Evolutionary conservation across 2,113 vertebrate species (phyloP), one percentile per base, ranked within the genome.

Genomic region (western clawed frog (Xenopus tropicalis)): DNA sequence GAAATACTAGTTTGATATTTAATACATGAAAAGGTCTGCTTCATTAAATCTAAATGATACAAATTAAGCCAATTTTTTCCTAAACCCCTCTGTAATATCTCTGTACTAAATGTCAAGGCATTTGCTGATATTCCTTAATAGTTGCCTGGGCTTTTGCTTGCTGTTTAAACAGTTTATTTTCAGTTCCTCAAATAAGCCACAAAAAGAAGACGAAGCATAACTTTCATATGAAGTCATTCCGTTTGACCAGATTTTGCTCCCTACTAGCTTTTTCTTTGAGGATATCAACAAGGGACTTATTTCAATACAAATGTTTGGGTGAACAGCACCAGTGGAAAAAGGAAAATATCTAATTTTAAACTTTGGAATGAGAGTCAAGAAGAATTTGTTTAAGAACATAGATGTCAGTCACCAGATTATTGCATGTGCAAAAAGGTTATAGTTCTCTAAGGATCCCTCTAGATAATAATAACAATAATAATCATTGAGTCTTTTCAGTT

Each of bases 321-420:
- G 64, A 46, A 17, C 21, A 24, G 64, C 19, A 16, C n/a, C 19
- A 64, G 62, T 22, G 56, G 20, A 58, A n/a, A n/a, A 58, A 58
- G n/a, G 56, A 58, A 58, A 58, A 58, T 58, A 14, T 37, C 62
- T 64, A 42, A 64, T 43, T 64, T 64, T 42, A 43, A 64, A 64
- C 37, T 42, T 44, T 64, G n/a, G 43, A 37, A 64, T 20, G 20
- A 23, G 64, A 17, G 62, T 57, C 16, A 6, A 57, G 54, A 8
- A 43, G 62, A 65, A n/a, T 17, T 62, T 24, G 23, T 37, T 62
- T 44, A 20, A 64, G 19, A 64, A 21, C 62, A 44, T 21, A n/a
- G 19, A n/a, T 54, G 52, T 54, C 52, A n/a, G 2, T 10, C 52
- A 17, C 19, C 9, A 54, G 1, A n/a, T 54, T n/a, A 54, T 54